phyloP scores from a whole-genome alignment of 2,888 invertebrate genomes.

The Meteorus cinctellus region DNA sequence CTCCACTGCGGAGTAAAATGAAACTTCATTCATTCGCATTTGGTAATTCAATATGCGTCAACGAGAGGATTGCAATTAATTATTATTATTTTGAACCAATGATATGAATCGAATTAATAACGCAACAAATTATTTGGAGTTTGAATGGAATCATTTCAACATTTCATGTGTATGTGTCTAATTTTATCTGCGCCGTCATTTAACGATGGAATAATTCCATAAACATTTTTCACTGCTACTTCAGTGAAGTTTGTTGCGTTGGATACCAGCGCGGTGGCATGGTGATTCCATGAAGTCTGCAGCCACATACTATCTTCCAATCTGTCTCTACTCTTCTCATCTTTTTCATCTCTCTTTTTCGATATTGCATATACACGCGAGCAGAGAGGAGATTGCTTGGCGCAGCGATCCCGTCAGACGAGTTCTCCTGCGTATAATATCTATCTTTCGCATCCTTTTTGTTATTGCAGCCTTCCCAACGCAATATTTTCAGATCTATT shows the following conservation, averaged over 20 bases:
- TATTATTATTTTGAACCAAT: too few relatives aligned
- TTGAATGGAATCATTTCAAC: background rate
- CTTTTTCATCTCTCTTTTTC: background rate
- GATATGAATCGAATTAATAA: too few relatives aligned
- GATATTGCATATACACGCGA: background rate
- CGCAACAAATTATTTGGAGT: background rate
- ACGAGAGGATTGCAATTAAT: too few relatives aligned
- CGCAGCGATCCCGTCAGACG: conserved; percentile 51
- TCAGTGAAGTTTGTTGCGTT: background rate
- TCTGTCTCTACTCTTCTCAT: background rate
- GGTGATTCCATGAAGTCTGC: background rate
- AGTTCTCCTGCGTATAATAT: conserved; percentile 45
- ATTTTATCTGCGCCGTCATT: background rate
- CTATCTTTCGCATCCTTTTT: conserved; percentile 43
- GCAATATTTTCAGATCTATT: conserved; percentile 53
- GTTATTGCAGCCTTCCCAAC: conserved; percentile 26
- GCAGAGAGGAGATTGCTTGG: background rate
- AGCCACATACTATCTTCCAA: background rate
- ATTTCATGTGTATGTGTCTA: background rate
- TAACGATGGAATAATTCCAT: background rate
- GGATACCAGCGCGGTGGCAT: background rate
- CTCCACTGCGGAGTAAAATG: background rate
- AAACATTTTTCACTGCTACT: background rate
- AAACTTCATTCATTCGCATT: background rate
- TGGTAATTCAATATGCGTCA: background rate